Evolutionary conservation across 2,113 vertebrate species (phyloP).

Genomic region (Hippocampus barbouri): DNA sequence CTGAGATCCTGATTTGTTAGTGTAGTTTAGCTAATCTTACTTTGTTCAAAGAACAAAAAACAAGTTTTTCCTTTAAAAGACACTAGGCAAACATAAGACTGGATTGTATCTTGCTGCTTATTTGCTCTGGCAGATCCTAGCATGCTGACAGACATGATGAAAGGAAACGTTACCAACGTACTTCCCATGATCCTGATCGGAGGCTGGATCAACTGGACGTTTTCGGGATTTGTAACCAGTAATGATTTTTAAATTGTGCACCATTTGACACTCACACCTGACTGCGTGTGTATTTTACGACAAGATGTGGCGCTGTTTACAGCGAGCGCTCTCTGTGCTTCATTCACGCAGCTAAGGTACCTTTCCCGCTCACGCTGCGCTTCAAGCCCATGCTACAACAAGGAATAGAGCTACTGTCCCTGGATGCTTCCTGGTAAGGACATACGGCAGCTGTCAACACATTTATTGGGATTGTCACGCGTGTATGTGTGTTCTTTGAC

Average conservation of each 20-base stretch:
- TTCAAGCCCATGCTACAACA: slow-evolving; percentile 99
- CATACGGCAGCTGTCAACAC: not conserved
- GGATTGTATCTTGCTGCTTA: not conserved
- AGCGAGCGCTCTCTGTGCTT: slow-evolving; percentile 14
- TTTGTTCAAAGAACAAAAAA: too few relatives aligned
- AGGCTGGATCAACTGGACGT: slow-evolving; percentile 99
- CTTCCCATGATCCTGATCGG: slow-evolving; percentile 98
- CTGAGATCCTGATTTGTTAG: too few relatives aligned
- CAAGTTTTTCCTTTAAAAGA: too few relatives aligned
- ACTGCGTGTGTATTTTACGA: not conserved
- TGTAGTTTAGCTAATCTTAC: too few relatives aligned
- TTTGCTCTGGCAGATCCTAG: slow-evolving; percentile 82
- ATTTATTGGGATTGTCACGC: not conserved
- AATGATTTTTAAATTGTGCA: slow-evolving; percentile 38
- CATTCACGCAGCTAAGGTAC: slow-evolving; percentile 85
- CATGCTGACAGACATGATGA: slow-evolving; percentile 99
- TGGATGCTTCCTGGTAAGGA: slow-evolving; percentile 95
- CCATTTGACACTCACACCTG: not conserved
- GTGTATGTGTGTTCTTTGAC: slow-evolving; percentile 16
- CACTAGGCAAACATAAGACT: not conserved
- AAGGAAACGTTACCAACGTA: slow-evolving; percentile 98
- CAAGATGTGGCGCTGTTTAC: not conserved
- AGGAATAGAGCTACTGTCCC: slow-evolving; percentile 94
- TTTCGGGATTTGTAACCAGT: slow-evolving; percentile 99
- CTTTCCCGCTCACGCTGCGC: slow-evolving; percentile 91